Conservation (phyloP, 1,140 invertebrate species). For the Orchesella cincta region DNA sequence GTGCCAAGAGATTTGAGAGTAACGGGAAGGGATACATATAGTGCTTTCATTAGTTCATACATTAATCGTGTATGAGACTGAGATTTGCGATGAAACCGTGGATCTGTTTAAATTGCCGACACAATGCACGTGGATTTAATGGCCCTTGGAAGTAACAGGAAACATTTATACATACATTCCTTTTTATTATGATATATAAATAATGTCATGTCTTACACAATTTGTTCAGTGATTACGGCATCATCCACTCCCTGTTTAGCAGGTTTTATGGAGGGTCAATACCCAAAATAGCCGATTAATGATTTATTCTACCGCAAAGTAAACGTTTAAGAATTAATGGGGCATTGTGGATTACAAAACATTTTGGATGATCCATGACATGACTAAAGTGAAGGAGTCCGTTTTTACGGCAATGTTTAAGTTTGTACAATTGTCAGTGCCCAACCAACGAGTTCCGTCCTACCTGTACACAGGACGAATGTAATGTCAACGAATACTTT, state of each 20-base stretch:
- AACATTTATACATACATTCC: not conserved
- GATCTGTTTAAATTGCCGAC: not conserved
- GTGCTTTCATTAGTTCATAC: not conserved
- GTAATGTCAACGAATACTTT: no score
- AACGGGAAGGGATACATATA: not conserved
- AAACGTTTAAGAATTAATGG: no score
- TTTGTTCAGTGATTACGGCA: not conserved
- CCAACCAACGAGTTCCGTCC: no score
- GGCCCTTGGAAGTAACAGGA: not conserved
- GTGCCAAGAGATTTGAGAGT: not conserved
- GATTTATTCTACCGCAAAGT: no score
- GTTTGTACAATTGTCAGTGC: no score
- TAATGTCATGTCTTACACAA: not conserved
- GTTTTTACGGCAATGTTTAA: no score
- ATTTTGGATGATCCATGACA: no score
- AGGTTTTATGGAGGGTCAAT: not conserved
- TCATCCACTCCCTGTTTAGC: not conserved
- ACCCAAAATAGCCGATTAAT: no score
- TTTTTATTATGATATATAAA: not conserved
- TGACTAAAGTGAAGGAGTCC: no score
- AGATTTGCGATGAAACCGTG: not conserved
- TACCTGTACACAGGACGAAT: no score
- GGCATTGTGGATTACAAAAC: no score
- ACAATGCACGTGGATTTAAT: not conserved
- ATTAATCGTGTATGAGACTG: not conserved